Evolutionary conservation across 2,113 vertebrate species (phyloP).

Genomic region (Hystrix brachyura): DNA sequence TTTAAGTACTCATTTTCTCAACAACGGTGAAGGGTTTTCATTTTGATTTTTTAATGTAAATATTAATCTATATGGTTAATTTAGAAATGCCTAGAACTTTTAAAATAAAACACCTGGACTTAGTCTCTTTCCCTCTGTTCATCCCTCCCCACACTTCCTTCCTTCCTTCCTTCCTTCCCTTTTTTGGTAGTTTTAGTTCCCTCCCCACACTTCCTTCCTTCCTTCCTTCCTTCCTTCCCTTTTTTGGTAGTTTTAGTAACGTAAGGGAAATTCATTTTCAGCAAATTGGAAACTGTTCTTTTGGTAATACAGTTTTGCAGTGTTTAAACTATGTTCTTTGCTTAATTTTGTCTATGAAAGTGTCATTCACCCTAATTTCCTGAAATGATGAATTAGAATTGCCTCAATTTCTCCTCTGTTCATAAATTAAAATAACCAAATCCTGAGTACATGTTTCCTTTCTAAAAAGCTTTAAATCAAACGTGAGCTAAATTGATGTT

Average conservation of each 20-base stretch:
- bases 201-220: no score
- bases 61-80: slow-evolving; percentile 56
- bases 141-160: not conserved
- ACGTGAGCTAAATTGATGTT: slow-evolving; percentile 51
- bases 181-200: not conserved
- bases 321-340: slow-evolving; percentile 9
- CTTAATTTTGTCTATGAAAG: slow-evolving; percentile 50
- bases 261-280: slow-evolving; percentile 47
- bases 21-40: slow-evolving; percentile 36
- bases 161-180: not conserved
- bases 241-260: not conserved
- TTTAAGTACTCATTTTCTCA: slow-evolving; percentile 48
- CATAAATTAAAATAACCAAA: slow-evolving; percentile 66
- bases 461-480: slow-evolving; percentile 58
- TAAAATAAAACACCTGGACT: slow-evolving; percentile 6
- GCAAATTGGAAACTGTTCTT: slow-evolving; percentile 65
- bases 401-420: slow-evolving; percentile 23
- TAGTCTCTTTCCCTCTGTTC: not conserved
- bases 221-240: not conserved
- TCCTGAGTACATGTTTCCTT: slow-evolving; percentile 10
- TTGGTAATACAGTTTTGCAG: not conserved
- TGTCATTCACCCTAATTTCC: not conserved
- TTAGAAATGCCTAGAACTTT: slow-evolving; percentile 64
- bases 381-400: slow-evolving; percentile 7
- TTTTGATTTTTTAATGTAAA: slow-evolving; percentile 49